Base-by-base conservation (phyloP, 1,140 invertebrate species). In the Danaus plexippus region DNA sequence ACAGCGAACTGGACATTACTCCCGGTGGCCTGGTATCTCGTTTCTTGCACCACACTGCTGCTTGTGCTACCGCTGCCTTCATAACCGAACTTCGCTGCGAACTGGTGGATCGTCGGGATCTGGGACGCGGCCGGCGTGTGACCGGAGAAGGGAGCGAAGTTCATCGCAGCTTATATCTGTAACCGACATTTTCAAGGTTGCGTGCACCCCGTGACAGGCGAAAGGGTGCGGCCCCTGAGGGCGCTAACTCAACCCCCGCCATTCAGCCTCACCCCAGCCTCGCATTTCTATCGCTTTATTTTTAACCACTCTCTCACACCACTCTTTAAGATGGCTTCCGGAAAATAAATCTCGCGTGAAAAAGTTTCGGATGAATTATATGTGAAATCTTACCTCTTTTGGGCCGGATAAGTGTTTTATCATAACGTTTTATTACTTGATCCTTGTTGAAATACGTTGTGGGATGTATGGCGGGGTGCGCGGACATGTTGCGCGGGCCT, bases 201-300 rank as follows among this genome's bases (percentile, higher is more conserved):
- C 61, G 59, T 67, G 63, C 54, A 54, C 62, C 47, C 61, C 58
- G 55, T 50, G 47, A 44, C 54, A 63, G 55, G 59, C 42, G 47
- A 64, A 74, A 67, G 74, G 75, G 79, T 70, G 71, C 69, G 70
- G 66, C 68, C 72, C 74, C 71, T 60, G 58, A 69, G 76, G 75
- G 77, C 75, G 74, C 67, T 74, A 67, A 70, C 76, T 77, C 73
- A 76, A 79, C 81, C 82, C 82, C 80, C 75, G 80, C 73, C 80
- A 78, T 77, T 79, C 71, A 80, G 76, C 82, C 82, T 83, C 80
- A 85, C 82, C 82, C 82, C 82, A 82, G 59, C 72, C 61, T 60
- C 68, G 51, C 67, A 69, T 77, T 82, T 77, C 72, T 78, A 75
- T 58, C 79, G 69, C 75, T 83, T 70, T 85, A 85, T 85, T 85